phyloP scores from a whole-genome alignment of 2,888 invertebrate genomes.

The Perizoma flavofasciatum region DNA sequence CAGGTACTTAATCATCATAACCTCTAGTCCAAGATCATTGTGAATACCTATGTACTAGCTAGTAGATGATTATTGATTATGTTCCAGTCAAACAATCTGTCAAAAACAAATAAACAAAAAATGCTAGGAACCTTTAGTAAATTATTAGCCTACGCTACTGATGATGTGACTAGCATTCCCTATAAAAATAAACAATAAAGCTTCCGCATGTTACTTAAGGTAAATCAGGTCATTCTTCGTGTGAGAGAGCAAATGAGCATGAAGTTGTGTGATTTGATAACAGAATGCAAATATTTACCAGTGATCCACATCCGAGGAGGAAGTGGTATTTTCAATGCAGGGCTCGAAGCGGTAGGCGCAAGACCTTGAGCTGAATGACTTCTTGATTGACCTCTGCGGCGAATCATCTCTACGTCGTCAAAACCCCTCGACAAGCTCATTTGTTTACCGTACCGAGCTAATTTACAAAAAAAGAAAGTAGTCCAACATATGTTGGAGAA shows the following conservation, averaged over 20 bases:
- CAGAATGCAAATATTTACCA: conserved; percentile 55
- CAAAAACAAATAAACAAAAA: too few relatives aligned
- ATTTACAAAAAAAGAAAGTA: conserved; percentile 58
- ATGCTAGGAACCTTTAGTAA: too few relatives aligned
- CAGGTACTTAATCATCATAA: too few relatives aligned
- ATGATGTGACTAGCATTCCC: conserved; percentile 7
- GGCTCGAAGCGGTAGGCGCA: conserved; percentile 59
- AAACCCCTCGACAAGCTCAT: conserved; percentile 61
- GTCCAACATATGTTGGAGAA: conserved; percentile 70
- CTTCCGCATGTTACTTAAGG: background rate
- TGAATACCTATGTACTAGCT: too few relatives aligned
- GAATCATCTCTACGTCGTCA: conserved; percentile 48
- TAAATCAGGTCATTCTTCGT: conserved; percentile 21
- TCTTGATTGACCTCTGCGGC: conserved; percentile 53
- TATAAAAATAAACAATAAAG: background rate
- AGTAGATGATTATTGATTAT: too few relatives aligned
- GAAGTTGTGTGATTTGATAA: conserved; percentile 13
- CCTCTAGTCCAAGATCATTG: too few relatives aligned
- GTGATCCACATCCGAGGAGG: conserved; percentile 79
- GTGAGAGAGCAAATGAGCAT: conserved; percentile 11
- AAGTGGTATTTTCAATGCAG: conserved; percentile 78
- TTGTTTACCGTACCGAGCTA: conserved; percentile 48
- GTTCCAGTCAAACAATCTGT: too few relatives aligned
- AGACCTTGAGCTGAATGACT: conserved; percentile 78
- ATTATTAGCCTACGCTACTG: background rate